A percentile compares a stretch with the other conserved stretches of the same genome.
Evolutionary conservation across 2,888 invertebrate genomes (phyloP).

Genomic region (Amaurobius ferox): DNA sequence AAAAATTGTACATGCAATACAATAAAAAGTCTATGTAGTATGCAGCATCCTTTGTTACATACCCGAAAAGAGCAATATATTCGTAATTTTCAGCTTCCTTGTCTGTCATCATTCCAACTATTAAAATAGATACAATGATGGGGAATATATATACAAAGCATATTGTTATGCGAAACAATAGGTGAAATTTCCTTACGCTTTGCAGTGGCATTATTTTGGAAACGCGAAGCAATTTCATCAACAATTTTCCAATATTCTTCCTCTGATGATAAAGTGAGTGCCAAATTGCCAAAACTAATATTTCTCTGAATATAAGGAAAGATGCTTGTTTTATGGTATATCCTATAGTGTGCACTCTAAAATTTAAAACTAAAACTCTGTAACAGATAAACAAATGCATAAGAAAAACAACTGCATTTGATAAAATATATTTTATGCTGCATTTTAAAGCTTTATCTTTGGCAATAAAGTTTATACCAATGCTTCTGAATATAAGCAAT

Average conservation of each 20-base stretch:
- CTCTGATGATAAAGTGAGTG: neutral
- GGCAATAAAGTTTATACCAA: neutral
- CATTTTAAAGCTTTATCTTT: no score
- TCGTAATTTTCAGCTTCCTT: conserved; percentile 30
- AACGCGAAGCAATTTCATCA: neutral
- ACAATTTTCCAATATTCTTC: conserved; percentile 12
- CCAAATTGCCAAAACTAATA: conserved; percentile 26
- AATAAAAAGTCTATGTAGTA: conserved; percentile 15
- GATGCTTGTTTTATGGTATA: conserved; percentile 15
- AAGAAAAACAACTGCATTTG: conserved; percentile 18
- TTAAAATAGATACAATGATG: neutral
- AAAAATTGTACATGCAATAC: conserved; percentile 21
- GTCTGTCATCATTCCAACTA: neutral
- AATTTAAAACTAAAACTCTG: conserved; percentile 9
- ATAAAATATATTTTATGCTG: no score
- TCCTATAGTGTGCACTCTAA: neutral
- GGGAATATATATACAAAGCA: conserved; percentile 3
- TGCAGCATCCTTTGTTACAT: neutral
- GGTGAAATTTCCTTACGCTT: neutral
- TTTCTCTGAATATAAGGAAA: conserved; percentile 7
- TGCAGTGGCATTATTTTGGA: neutral
- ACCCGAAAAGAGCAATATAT: conserved; percentile 16
- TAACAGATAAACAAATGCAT: conserved; percentile 30
- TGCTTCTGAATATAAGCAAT: neutral
- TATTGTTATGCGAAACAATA: neutral